Conservation (phyloP, 1,140 invertebrate genomes). For the Tetraneura akinire region DNA sequence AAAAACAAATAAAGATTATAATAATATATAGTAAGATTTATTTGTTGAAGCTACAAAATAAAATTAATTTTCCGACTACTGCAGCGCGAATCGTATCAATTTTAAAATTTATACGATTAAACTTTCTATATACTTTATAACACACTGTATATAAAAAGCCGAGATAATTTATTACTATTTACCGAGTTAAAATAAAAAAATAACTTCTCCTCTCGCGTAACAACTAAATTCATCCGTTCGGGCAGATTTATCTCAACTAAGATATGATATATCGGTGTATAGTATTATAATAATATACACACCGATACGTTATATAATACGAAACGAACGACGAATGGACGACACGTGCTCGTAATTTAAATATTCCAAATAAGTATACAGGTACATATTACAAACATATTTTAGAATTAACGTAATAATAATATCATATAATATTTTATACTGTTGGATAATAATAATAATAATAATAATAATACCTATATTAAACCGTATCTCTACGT, state of each 20-base stretch:
- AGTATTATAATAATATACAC: not conserved
- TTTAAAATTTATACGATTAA: conserved; percentile 9
- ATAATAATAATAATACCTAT: too few species aligned
- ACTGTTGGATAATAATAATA: not conserved
- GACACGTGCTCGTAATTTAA: not conserved
- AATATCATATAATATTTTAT: not conserved
- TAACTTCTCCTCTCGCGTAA: not conserved
- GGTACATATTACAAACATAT: not conserved
- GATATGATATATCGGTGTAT: not conserved
- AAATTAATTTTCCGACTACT: not conserved
- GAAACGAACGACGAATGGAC: too few species aligned
- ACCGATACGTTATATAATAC: too few species aligned
- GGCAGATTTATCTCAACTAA: not conserved
- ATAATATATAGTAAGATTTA: conserved; percentile 22
- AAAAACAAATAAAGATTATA: not conserved
- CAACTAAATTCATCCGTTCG: not conserved
- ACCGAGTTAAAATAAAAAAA: conserved; percentile 1
- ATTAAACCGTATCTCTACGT: not conserved
- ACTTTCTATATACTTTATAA: not conserved
- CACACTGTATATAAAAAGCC: conserved; percentile 21
- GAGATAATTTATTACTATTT: not conserved
- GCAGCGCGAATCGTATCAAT: not conserved
- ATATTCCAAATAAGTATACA: not conserved
- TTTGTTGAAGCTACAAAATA: not conserved
- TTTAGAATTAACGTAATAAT: not conserved